A percentile compares a stretch with the other conserved stretches of the same genome.
phyloP scores from a whole-genome alignment of 2,113 vertebrate species.

The Nansenia antarctica region DNA sequence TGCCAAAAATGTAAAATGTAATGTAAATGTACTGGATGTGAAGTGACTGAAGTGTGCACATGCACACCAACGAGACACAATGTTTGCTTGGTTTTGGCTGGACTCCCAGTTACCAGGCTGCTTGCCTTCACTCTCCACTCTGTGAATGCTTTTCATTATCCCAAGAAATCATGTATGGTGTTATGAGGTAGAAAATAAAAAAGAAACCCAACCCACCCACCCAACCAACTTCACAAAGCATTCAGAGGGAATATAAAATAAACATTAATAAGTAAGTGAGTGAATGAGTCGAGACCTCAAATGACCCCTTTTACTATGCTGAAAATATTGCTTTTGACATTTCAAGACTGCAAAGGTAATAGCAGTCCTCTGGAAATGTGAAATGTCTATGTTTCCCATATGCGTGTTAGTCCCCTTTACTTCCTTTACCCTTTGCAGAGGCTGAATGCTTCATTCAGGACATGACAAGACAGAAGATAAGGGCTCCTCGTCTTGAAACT shows the following conservation, averaged over 20 bases:
- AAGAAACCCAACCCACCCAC: no score
- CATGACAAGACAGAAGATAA: constrained; percentile 1
- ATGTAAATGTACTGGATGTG: no score
- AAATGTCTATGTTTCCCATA: neutral
- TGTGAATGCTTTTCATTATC: constrained; percentile 19
- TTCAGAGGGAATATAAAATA: neutral
- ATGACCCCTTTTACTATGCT: neutral
- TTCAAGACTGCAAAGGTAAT: constrained; percentile 12
- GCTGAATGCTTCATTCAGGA: constrained; percentile 5
- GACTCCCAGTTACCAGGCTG: neutral
- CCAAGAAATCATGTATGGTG: constrained; percentile 5
- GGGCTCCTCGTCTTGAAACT: neutral
- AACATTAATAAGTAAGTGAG: neutral
- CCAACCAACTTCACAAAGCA: neutral
- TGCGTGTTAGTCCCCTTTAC: constrained; percentile 3
- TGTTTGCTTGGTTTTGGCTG: neutral
- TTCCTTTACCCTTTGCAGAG: neutral
- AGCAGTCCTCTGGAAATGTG: constrained; percentile 6
- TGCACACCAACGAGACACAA: neutral
- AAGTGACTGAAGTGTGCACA: no score
- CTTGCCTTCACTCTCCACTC: constrained; percentile 9
- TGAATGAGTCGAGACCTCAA: neutral
- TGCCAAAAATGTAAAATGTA: no score
- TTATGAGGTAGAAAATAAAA: constrained; percentile 1
- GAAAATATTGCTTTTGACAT: constrained; percentile 19